Conservation (phyloP, 1,140 invertebrate genomes). For the Papilio polytes region DNA sequence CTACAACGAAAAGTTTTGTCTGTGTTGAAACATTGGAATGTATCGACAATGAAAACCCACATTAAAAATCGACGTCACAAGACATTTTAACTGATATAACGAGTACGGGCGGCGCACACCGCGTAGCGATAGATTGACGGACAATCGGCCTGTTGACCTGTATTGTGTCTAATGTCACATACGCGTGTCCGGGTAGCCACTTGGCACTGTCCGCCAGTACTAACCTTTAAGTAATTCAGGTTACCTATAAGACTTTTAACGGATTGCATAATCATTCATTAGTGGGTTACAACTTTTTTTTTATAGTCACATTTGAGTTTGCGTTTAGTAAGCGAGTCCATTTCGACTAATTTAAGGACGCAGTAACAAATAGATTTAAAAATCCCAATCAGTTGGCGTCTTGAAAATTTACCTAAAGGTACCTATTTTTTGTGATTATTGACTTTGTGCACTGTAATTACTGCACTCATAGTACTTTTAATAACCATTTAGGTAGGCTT, state of each 20-base stretch:
- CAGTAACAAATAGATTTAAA: too few relatives aligned
- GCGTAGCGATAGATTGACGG: slow-evolving; percentile 39
- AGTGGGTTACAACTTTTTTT: not conserved
- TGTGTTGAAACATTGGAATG: not conserved
- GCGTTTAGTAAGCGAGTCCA: not conserved
- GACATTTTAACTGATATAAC: slow-evolving; percentile 21
- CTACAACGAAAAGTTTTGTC: not conserved
- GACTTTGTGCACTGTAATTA: too few relatives aligned
- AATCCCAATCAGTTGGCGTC: too few relatives aligned
- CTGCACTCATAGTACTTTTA: too few relatives aligned
- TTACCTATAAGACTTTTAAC: not conserved
- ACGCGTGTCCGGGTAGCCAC: slow-evolving; percentile 46
- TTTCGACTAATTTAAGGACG: too few relatives aligned
- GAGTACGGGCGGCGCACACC: not conserved
- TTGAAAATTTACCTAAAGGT: too few relatives aligned
- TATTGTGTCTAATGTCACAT: slow-evolving; percentile 50
- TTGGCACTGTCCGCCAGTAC: slow-evolving; percentile 35
- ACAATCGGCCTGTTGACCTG: slow-evolving; percentile 44
- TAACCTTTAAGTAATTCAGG: slow-evolving; percentile 37
- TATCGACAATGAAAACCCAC: too few relatives aligned
- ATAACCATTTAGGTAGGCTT: too few relatives aligned
- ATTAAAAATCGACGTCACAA: not conserved
- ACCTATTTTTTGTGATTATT: too few relatives aligned
- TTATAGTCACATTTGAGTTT: not conserved
- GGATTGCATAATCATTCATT: not conserved